A percentile compares a stretch with the other conserved stretches of the same genome.
phyloP scores from a whole-genome alignment of 2,797 vertebrate genomes.

The Karalla daura region DNA sequence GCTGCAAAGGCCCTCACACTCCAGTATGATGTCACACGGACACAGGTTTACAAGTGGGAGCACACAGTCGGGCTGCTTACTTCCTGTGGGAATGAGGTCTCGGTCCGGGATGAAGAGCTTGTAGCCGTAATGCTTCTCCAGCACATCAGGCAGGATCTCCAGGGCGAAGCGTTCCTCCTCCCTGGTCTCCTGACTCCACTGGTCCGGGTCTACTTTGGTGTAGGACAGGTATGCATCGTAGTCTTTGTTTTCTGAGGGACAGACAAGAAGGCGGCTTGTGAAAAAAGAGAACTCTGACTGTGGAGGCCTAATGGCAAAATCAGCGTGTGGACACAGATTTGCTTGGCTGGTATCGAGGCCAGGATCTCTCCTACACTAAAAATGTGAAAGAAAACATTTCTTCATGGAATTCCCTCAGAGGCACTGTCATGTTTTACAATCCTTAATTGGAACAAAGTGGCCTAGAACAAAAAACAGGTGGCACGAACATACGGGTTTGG shows the following conservation, averaged over 20 bases:
- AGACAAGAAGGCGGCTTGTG: no score
- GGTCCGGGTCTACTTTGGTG: conserved; percentile 98
- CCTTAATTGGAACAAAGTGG: conserved; percentile 9
- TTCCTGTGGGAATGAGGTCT: conserved; percentile 98
- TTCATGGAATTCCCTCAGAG: no score
- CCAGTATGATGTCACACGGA: background rate
- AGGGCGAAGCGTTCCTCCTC: conserved; percentile 98
- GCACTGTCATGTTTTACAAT: background rate
- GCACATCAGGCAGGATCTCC: conserved; percentile 96
- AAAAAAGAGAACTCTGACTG: background rate
- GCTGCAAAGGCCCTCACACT: background rate
- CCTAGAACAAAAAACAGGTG: background rate
- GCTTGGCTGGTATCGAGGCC: background rate
- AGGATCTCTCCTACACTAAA: background rate
- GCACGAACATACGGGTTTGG: background rate
- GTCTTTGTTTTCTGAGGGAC: conserved; percentile 92
- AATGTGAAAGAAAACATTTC: background rate
- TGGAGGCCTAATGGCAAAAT: no score
- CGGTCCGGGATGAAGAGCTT: conserved; percentile 98
- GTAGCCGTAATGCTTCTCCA: conserved; percentile 99
- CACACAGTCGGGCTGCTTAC: conserved; percentile 77
- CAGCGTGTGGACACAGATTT: background rate
- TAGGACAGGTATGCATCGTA: conserved; percentile 98
- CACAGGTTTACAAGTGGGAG: background rate
- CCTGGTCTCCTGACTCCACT: conserved; percentile 97